Percentiles rank a stretch among this genome's conserved stretches.
These are phyloP conservation scores for Meteorus sp. DNA, from an alignment of 1,140 invertebrate genomes.

Conservation along the genomic window DNA sequence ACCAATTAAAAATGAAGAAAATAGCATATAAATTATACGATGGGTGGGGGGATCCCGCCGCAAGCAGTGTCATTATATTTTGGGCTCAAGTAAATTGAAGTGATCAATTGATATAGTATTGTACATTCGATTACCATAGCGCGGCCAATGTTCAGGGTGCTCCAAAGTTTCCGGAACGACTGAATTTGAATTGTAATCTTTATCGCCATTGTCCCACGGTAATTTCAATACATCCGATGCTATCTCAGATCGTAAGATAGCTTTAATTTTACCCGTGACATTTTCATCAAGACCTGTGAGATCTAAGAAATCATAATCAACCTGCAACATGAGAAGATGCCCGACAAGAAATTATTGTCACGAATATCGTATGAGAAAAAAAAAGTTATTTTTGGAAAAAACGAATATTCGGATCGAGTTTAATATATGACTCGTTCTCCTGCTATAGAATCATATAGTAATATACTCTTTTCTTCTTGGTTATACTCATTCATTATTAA, in stretches of 20 bases:
- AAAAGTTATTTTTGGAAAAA: too few species aligned
- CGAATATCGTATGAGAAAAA: too few species aligned
- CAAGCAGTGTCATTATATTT: too few species aligned
- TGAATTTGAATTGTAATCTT: conserved; percentile 33
- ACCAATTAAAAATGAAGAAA: too few species aligned
- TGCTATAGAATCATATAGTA: too few species aligned
- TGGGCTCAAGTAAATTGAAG: too few species aligned
- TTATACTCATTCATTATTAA: too few species aligned
- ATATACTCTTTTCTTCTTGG: too few species aligned
- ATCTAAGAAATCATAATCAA: conserved; percentile 53
- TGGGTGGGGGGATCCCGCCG: too few species aligned
- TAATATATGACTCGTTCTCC: too few species aligned
- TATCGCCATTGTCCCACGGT: conserved; percentile 49
- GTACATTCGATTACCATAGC: conserved; percentile 39
- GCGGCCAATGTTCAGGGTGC: conserved; percentile 41
- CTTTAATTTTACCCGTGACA: conserved; percentile 44
- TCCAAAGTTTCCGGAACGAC: conserved; percentile 33
- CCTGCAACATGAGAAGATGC: conserved; percentile 35
- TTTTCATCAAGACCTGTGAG: conserved; percentile 48
- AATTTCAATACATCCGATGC: conserved; percentile 45
- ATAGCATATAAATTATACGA: too few species aligned
- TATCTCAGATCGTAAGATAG: conserved; percentile 42
- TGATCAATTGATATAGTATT: background rate
- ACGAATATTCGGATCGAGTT: too few species aligned
- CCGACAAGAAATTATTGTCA: conserved; percentile 9